Percentiles rank a stretch among this genome's conserved stretches.
These are phyloP conservation scores for Anthopleura xanthogrammica DNA, from an alignment of 92 coral and sea anemone species.

Conservation along the genomic window DNA sequence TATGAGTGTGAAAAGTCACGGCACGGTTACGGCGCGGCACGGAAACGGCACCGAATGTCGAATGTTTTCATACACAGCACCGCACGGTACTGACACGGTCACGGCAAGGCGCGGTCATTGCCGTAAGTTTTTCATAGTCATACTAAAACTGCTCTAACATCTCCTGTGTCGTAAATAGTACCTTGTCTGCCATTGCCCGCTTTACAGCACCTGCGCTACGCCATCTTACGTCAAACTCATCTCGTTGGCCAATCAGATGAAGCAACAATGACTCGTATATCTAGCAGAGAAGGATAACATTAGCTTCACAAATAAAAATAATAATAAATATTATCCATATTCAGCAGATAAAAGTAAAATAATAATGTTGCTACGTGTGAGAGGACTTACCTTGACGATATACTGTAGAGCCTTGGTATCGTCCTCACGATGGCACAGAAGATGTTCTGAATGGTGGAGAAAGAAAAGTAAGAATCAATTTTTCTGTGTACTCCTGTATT, in stretches of 20 bases:
- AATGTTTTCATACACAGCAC: too few species aligned
- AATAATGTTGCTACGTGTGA: background rate
- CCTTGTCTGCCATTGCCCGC: conserved; percentile 92
- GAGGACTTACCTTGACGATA: conserved; percentile 68
- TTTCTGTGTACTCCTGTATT: too few species aligned
- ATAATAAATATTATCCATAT: background rate
- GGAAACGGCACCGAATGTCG: too few species aligned
- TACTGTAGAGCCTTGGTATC: conserved; percentile 83
- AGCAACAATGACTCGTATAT: conserved; percentile 83
- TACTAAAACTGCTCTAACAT: too few species aligned
- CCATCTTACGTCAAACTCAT: conserved; percentile 92
- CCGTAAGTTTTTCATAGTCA: too few species aligned
- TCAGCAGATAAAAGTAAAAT: background rate
- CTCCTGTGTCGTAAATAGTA: conserved; percentile 13
- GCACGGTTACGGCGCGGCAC: too few species aligned
- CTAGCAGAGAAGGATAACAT: conserved; percentile 27
- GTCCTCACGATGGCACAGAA: conserved; percentile 84
- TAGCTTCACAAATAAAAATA: background rate
- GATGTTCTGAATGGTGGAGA: conserved; percentile 51
- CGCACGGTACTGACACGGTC: too few species aligned
- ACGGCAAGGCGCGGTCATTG: too few species aligned
- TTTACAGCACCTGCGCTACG: conserved; percentile 92
- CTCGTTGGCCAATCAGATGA: conserved; percentile 81
- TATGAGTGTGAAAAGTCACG: too few species aligned
- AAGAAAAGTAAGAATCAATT: background rate